Percentiles rank a stretch among this genome's conserved stretches.
These are phyloP conservation scores for Dysidea cf. avara DNA, from an alignment of 37 sponge, comb jelly and placozoan genomes.

Conservation along the genomic window DNA sequence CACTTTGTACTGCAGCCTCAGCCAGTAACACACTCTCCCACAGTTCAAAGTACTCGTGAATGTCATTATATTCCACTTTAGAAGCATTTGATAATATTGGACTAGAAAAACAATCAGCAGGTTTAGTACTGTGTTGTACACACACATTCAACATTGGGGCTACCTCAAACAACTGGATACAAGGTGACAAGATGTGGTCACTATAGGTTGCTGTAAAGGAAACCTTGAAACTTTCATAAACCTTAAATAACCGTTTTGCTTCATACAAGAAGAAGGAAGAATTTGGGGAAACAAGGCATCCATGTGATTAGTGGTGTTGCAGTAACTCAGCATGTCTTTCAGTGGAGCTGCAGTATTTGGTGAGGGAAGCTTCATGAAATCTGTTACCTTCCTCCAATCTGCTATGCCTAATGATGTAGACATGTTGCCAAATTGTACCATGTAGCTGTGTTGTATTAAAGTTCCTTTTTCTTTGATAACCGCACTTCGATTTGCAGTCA, in stretches of 20 bases:
- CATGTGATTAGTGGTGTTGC: no score
- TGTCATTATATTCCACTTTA: slow-evolving; percentile 15
- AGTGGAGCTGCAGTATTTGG: slow-evolving; percentile 5
- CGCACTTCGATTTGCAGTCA: no score
- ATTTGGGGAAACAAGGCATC: no score
- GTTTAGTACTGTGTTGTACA: slow-evolving; percentile 55
- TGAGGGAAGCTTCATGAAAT: slow-evolving; percentile 27
- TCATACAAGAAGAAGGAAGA: no score
- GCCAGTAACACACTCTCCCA: slow-evolving; percentile 68
- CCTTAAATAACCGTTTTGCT: no score
- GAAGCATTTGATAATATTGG: slow-evolving; percentile 42
- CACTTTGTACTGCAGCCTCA: slow-evolving; percentile 59
- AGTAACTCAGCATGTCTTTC: neutral
- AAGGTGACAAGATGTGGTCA: slow-evolving; percentile 32
- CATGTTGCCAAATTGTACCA: no score
- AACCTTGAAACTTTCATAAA: neutral
- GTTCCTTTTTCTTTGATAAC: no score
- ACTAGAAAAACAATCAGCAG: slow-evolving; percentile 66
- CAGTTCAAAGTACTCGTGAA: slow-evolving; percentile 42
- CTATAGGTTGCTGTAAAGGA: neutral
- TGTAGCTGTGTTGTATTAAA: no score
- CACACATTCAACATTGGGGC: slow-evolving; percentile 44
- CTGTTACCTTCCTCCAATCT: slow-evolving; percentile 13
- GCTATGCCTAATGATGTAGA: no score
- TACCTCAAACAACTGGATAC: slow-evolving; percentile 51